Evolutionary conservation across 2,113 vertebrate species (phyloP), one percentile per base, ranked within the genome.

Genomic region (Vulpes ferrilata): DNA sequence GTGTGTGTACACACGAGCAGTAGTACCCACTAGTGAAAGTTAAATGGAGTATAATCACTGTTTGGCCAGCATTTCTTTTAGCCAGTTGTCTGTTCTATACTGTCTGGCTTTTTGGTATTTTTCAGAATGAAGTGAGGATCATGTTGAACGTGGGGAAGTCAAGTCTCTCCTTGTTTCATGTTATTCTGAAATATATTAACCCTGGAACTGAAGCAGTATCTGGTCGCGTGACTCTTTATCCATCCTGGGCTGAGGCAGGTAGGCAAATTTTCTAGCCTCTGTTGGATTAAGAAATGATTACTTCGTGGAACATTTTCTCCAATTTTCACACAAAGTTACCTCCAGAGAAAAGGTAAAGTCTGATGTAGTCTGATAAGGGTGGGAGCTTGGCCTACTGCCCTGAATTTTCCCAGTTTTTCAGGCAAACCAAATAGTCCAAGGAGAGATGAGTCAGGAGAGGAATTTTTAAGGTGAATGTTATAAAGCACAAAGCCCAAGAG

Each of bases 111-210:
- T 74, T 93, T 94, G 97, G 17, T 96, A 62, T 99, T 98, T 99
- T 99, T 97, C 99, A 99, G 99, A 99, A 98, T 97, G 99, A 99
- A 99, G 99, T 99, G 96, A 99, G 98, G 98, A 98, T 99, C 98
- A 98, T 97, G 98, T 98, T 99, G 99, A 99, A 99, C 98, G 99
- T 99, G 97, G 99, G 98, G 96, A 99, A 99, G 71, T 98, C 99
- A 92, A 98, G 97, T 83, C 98, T 96, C 88, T 98, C 98, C 93
- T 98, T 98, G 94, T 99, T 99, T 99, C 99, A 81, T 60, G 93
- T 99, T 98, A 96, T 99, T 98, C 99, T 99, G 99, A 99, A 99
- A 97, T 99, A 99, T 81, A 93, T 99, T 98, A 99, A 99, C 98
- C 99, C 99, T 62, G 98, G 98, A 97, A 96, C 90, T 53, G 93